These are phyloP conservation scores for Hippasteria phrygiana DNA, from an alignment of 53 echinoderm and acorn worm species.

Conservation along the genomic window DNA sequence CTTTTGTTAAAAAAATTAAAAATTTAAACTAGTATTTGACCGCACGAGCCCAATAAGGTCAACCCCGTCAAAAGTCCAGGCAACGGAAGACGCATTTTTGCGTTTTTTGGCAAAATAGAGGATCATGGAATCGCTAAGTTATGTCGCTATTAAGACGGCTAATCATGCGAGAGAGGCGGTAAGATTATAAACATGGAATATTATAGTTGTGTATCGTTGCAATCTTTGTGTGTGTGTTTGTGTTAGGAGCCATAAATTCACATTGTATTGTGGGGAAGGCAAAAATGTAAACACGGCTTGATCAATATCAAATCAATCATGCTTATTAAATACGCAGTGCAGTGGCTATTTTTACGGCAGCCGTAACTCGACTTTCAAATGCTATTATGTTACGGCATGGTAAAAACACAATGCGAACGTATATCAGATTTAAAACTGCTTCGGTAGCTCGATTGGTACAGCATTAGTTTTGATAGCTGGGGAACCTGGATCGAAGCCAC, in stretches of 20 bases:
- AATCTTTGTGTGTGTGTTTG: background rate
- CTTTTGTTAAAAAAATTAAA: background rate
- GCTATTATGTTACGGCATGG: no score
- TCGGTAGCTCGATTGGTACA: no score
- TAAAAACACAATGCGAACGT: no score
- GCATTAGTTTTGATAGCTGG: no score
- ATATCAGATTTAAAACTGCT: no score
- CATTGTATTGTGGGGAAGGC: no score
- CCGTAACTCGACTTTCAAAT: no score
- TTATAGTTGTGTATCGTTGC: background rate
- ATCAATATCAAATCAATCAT: no score
- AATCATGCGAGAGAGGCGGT: slow-evolving; percentile 97
- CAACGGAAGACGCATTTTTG: slow-evolving; percentile 76
- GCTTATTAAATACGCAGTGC: no score
- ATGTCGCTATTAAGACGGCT: slow-evolving; percentile 86
- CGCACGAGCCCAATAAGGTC: slow-evolving; percentile 39
- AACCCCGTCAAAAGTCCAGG: slow-evolving; percentile 64
- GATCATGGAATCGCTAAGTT: slow-evolving; percentile 90
- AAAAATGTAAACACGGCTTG: no score
- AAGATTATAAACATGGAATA: slow-evolving; percentile 37
- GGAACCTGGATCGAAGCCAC: no score
- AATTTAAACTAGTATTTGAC: background rate
- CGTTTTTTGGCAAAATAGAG: slow-evolving; percentile 3
- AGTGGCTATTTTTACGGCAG: no score
- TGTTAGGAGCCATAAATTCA: background rate